A percentile compares a stretch with the other conserved stretches of the same genome.
phyloP scores from a whole-genome alignment of 2,113 vertebrate genomes.

The Merops nubicus region DNA sequence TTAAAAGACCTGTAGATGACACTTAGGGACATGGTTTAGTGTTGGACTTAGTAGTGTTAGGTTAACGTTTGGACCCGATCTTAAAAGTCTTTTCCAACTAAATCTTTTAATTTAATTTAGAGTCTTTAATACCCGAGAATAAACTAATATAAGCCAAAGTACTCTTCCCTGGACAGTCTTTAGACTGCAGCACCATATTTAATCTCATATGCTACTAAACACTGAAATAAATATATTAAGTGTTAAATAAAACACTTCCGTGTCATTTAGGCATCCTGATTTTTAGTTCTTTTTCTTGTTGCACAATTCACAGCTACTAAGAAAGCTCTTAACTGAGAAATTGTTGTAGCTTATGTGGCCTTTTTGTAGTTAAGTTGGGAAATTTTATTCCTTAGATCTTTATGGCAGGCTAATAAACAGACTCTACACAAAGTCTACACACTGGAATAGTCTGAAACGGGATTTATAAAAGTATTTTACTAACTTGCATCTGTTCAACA shows the following conservation, averaged over 20 bases:
- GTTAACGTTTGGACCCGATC: too few relatives aligned
- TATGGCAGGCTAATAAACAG: neutral
- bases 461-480: slow-evolving; percentile 20
- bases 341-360: neutral
- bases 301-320: neutral
- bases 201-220: neutral
- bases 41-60: neutral
- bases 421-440: neutral
- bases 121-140: neutral
- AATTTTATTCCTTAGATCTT: slow-evolving; percentile 12
- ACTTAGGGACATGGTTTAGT: neutral
- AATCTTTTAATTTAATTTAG: neutral
- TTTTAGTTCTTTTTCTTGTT: neutral
- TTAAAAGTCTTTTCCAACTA: neutral
- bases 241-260: neutral
- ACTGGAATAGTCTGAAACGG: neutral
- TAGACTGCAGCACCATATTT: neutral
- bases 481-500: neutral
- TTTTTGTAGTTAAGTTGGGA: neutral
- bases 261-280: neutral
- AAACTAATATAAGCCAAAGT: neutral
- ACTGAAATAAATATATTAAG: neutral
- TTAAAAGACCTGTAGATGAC: neutral
- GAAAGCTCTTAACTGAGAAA: neutral
- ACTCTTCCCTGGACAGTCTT: neutral